Percentiles rank a stretch among this genome's conserved stretches.
phyloP scores from a whole-genome alignment of 2,113 vertebrate species.

The Neolamprologus kungweensis region DNA sequence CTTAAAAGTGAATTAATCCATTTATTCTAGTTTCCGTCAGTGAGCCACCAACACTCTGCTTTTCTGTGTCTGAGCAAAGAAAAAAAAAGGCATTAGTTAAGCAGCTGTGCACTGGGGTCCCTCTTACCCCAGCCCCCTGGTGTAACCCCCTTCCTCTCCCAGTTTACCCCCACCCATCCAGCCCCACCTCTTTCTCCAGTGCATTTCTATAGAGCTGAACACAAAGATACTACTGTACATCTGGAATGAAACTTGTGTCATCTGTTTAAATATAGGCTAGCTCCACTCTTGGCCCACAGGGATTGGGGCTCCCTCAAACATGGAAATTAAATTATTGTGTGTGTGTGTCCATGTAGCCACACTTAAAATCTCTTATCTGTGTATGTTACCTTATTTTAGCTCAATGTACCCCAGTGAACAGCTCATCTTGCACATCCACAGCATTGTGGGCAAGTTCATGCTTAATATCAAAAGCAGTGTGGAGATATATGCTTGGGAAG shows the following conservation, averaged over 20 bases:
- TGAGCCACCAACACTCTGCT: slow-evolving; percentile 22
- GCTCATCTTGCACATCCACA: neutral
- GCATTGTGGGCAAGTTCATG: neutral
- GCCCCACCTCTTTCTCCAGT: slow-evolving; percentile 41
- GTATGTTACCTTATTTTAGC: neutral
- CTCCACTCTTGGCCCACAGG: slow-evolving; percentile 42
- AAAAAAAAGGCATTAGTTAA: slow-evolving; percentile 60
- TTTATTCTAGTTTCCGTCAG: slow-evolving; percentile 20
- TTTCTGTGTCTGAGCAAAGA: slow-evolving; percentile 32
- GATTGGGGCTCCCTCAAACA: slow-evolving; percentile 56
- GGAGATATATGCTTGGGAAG: neutral
- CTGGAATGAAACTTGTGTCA: slow-evolving; percentile 76
- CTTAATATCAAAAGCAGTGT: neutral
- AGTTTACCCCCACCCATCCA: neutral
- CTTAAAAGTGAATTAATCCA: slow-evolving; percentile 2
- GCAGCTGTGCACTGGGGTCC: slow-evolving; percentile 70
- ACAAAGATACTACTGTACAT: slow-evolving; percentile 77
- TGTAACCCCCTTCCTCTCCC: slow-evolving; percentile 24
- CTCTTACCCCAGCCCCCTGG: slow-evolving; percentile 15
- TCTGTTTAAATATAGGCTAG: slow-evolving; percentile 70
- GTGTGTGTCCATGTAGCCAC: neutral
- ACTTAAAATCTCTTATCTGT: slow-evolving; percentile 2
- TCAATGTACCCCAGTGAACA: neutral
- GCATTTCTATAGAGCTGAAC: slow-evolving; percentile 69
- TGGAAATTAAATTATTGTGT: slow-evolving; percentile 64